phyloP scores from a whole-genome alignment of 2,113 vertebrate species.

The Excalfactoria chinensis region DNA sequence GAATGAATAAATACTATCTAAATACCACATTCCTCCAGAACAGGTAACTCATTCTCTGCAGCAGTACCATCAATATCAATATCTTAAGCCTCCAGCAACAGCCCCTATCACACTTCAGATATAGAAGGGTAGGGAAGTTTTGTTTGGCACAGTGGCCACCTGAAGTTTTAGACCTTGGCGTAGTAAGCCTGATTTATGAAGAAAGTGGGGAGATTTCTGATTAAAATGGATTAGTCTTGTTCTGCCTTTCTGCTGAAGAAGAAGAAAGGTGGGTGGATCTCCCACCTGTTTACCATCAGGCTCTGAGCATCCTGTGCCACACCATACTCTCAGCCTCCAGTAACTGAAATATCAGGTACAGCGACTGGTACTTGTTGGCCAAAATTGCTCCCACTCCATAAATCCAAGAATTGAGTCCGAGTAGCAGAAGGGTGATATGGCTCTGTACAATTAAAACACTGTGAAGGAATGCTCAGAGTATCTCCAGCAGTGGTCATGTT shows the following conservation, averaged over 20 bases:
- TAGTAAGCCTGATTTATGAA: background rate
- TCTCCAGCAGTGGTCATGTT: background rate
- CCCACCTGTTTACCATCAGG: background rate
- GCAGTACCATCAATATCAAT: background rate
- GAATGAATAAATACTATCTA: background rate
- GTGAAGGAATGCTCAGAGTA: background rate
- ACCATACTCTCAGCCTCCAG: background rate
- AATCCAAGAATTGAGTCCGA: background rate
- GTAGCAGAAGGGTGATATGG: background rate
- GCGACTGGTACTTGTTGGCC: background rate
- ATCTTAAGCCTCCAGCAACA: background rate
- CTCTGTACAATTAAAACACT: background rate
- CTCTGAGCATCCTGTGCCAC: background rate
- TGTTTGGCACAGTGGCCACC: accelerated
- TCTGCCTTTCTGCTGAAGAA: background rate
- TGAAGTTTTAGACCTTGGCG: background rate
- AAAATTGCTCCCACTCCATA: background rate
- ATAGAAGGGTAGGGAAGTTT: background rate
- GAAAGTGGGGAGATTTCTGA: background rate
- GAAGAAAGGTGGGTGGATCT: background rate
- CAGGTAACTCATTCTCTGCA: background rate
- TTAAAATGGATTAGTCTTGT: background rate
- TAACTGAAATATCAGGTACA: background rate
- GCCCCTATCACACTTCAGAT: background rate
- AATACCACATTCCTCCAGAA: background rate